phyloP scores from a whole-genome alignment of 2,888 invertebrate genomes.

The Seira sanloemensis region DNA sequence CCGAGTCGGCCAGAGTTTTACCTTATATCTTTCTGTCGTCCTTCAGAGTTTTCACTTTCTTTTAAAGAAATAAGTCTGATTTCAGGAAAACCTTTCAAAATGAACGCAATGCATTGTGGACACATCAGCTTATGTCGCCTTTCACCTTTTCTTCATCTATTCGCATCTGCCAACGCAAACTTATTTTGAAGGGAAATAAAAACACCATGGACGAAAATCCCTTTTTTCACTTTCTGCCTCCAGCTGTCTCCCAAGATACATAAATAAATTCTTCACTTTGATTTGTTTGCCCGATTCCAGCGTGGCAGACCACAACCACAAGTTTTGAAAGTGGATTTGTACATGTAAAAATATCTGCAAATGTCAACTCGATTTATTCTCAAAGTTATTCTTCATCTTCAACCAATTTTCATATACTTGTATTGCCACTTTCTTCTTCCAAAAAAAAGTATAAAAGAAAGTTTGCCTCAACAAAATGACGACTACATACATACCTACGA shows the following conservation, averaged over 20 bases:
- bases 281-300: not conserved
- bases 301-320: not conserved
- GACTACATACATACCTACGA: too few relatives aligned
- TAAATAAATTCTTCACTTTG: not conserved
- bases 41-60: too few relatives aligned
- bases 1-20: too few relatives aligned
- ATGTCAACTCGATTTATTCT: not conserved
- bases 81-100: too few relatives aligned
- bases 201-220: conserved; percentile 41
- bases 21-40: too few relatives aligned
- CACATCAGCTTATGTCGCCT: not conserved
- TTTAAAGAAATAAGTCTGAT: too few relatives aligned
- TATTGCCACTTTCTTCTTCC: too few relatives aligned
- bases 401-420: not conserved
- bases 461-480: too few relatives aligned
- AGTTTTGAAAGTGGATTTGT: too few relatives aligned
- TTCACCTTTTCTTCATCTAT: conserved; percentile 41
- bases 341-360: not conserved
- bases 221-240: conserved; percentile 28
- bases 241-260: conserved; percentile 26
- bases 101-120: too few relatives aligned
- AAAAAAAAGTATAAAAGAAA: too few relatives aligned
- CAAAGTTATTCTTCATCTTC: not conserved
- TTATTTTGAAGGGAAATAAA: conserved; percentile 33
- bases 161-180: conserved; percentile 44